Conservation (phyloP, 2,888 invertebrate genomes). For the Sympetrum striolatum region DNA sequence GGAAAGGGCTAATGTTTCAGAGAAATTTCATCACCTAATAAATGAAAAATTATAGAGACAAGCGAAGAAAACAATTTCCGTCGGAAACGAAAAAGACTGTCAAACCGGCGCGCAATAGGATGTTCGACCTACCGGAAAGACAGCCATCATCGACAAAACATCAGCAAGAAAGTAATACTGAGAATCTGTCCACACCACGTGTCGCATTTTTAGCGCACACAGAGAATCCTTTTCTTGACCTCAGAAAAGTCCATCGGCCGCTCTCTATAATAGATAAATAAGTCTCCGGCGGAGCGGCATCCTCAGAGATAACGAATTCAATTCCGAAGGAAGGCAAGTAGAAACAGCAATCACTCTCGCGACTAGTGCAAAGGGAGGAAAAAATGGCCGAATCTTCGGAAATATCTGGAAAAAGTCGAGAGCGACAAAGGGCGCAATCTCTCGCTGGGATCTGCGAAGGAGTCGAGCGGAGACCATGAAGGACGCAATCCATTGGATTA, state of each 20-base stretch:
- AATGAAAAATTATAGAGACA: no score
- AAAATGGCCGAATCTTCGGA: neutral
- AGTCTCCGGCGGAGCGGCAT: neutral
- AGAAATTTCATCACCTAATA: no score
- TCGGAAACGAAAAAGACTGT: no score
- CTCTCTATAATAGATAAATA: neutral
- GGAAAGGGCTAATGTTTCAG: no score
- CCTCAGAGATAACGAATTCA: neutral
- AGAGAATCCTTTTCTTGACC: neutral
- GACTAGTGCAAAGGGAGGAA: neutral
- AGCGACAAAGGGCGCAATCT: neutral
- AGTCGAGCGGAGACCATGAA: neutral
- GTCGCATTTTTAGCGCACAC: neutral
- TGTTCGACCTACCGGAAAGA: no score
- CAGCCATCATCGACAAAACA: no score
- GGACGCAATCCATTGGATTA: slow-evolving; percentile 28
- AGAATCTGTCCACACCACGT: no score
- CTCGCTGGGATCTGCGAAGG: neutral
- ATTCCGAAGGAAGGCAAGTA: neutral
- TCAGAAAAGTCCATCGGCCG: neutral
- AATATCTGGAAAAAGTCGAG: neutral
- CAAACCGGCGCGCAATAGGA: no score
- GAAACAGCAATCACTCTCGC: neutral
- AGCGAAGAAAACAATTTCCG: no score
- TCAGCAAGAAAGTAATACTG: no score